These are phyloP conservation scores for Oreochromis grahami DNA, from an alignment of 2,797 vertebrate species.

Conservation along the genomic window DNA sequence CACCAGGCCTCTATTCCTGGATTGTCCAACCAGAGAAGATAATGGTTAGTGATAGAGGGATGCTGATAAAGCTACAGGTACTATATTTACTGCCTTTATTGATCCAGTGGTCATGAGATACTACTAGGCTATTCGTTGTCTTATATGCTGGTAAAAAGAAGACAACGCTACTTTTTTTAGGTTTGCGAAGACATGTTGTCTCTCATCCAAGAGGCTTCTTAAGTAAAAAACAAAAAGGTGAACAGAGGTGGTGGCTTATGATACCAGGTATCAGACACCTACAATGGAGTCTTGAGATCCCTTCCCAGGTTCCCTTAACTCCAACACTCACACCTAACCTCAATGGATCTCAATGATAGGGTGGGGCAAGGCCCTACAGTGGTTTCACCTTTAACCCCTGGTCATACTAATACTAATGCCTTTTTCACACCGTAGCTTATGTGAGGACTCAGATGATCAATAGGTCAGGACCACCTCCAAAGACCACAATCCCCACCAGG, in stretches of 20 bases:
- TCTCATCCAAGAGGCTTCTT: not conserved
- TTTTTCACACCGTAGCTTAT: not conserved
- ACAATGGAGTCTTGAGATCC: not conserved
- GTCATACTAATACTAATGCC: not conserved
- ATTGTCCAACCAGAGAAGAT: not conserved
- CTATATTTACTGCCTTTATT: conserved; percentile 9
- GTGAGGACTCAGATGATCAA: not conserved
- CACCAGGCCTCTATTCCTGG: not conserved
- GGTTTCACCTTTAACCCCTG: not conserved
- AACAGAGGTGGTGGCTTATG: not conserved
- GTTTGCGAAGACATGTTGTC: not conserved
- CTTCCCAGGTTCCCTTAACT: not conserved
- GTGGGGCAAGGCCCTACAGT: not conserved
- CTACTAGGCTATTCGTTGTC: not conserved
- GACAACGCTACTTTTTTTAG: not conserved
- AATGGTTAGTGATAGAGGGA: not conserved
- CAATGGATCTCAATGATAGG: not conserved
- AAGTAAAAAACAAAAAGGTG: not conserved
- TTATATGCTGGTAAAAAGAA: not conserved
- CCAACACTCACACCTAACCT: not conserved
- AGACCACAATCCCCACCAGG: not conserved
- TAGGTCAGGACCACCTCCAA: not conserved
- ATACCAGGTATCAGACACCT: not conserved
- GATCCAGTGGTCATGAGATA: conserved; percentile 17
- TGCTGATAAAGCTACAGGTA: conserved; percentile 6